Evolutionary conservation across 2,888 invertebrate genomes (phyloP).

Genomic region (Malthinus seriepunctatus): DNA sequence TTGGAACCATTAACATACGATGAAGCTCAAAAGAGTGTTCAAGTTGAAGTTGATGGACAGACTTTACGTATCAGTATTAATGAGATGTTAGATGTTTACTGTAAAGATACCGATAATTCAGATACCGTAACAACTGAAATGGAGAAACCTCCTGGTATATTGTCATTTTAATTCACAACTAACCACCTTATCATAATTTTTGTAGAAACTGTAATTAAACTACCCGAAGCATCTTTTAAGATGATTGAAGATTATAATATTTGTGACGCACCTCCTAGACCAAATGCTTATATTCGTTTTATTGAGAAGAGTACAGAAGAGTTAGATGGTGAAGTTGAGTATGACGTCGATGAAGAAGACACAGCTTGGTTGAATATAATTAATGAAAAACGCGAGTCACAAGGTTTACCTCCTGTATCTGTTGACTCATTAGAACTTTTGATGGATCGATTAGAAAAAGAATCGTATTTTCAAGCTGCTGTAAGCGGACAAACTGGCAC

Average conservation of each 20-base stretch:
- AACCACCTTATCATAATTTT: not conserved
- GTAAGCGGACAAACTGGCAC: slow-evolving; percentile 72
- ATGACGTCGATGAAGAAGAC: slow-evolving; percentile 98
- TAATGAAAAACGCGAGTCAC: slow-evolving; percentile 79
- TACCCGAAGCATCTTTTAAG: slow-evolving; percentile 72
- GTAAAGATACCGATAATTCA: slow-evolving; percentile 62
- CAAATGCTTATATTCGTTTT: slow-evolving; percentile 89
- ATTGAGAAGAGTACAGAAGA: slow-evolving; percentile 95
- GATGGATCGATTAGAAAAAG: slow-evolving; percentile 97
- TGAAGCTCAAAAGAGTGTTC: slow-evolving; percentile 83
- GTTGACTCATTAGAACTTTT: slow-evolving; percentile 91
- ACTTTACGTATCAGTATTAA: slow-evolving; percentile 57
- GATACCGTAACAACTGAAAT: slow-evolving; percentile 40
- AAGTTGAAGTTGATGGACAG: slow-evolving; percentile 80
- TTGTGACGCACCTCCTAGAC: slow-evolving; percentile 80
- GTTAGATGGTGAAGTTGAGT: slow-evolving; percentile 90
- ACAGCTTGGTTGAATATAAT: slow-evolving; percentile 90
- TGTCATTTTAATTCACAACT: not conserved
- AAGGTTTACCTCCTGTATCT: slow-evolving; percentile 74
- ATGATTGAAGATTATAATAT: slow-evolving; percentile 79
- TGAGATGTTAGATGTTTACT: slow-evolving; percentile 70
- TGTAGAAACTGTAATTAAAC: slow-evolving; percentile 55
- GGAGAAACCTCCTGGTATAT: slow-evolving; percentile 3
- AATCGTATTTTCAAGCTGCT: slow-evolving; percentile 89
- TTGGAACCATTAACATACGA: slow-evolving; percentile 79